phyloP scores from a whole-genome alignment of 2,113 vertebrate genomes.

The Petromus typicus region DNA sequence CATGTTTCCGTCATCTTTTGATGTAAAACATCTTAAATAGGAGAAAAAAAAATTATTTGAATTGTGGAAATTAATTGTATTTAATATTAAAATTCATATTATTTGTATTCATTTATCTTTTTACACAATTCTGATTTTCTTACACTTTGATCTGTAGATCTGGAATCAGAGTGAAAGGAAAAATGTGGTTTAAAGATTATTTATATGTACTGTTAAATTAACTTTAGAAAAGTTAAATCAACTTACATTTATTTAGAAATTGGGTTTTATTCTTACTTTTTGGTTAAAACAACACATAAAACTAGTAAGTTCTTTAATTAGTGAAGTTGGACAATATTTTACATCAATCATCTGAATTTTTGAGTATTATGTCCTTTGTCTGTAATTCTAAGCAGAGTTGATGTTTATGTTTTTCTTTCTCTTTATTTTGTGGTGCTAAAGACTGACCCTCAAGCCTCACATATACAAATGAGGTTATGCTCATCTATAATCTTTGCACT shows the following conservation, averaged over 20 bases:
- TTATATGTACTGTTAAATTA: background rate
- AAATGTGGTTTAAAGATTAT: background rate
- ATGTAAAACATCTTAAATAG: constrained; percentile 94
- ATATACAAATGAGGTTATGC: no score
- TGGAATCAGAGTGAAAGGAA: background rate
- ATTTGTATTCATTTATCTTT: background rate
- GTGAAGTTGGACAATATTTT: background rate
- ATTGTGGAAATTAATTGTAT: constrained; percentile 11
- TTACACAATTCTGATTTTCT: background rate
- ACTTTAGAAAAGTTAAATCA: background rate
- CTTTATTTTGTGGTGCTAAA: background rate
- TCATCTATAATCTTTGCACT: background rate
- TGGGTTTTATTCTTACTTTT: background rate
- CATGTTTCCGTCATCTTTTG: constrained; percentile 99
- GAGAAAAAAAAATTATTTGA: constrained; percentile 57
- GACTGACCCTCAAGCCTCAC: background rate
- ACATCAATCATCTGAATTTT: background rate
- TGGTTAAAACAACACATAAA: background rate
- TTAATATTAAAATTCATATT: constrained; percentile 48
- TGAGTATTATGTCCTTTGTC: background rate
- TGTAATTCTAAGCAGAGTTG: background rate
- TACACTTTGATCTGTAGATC: background rate
- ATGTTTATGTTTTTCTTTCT: background rate
- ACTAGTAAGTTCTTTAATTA: background rate
- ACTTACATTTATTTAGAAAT: constrained; percentile 19